A percentile compares a stretch with the other conserved stretches of the same genome.
Evolutionary conservation across 2,113 vertebrate species (phyloP).

Genomic region (Pangasianodon gigas): DNA sequence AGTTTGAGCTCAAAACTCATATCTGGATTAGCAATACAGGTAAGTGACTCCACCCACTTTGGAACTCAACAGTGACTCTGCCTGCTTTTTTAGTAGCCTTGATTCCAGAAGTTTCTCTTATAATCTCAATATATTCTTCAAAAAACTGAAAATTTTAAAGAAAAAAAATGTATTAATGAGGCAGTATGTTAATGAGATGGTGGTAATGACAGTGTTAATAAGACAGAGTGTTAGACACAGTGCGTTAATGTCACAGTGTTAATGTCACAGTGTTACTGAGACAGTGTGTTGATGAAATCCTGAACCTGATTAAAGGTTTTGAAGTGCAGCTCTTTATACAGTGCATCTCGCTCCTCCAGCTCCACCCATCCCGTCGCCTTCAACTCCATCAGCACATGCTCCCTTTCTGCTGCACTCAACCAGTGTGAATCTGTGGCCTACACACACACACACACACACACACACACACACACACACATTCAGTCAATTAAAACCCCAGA

Average conservation of each 20-base stretch:
- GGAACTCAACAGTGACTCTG: background rate
- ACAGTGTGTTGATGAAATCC: background rate
- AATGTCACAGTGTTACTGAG: background rate
- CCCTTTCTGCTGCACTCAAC: slow-evolving; percentile 85
- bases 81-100: background rate
- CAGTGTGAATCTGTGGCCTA: slow-evolving; percentile 83
- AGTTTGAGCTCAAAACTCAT: background rate
- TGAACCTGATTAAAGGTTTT: slow-evolving; percentile 89
- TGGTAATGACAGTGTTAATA: background rate
- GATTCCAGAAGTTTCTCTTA: background rate
- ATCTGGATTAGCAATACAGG: background rate
- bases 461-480: slow-evolving; percentile 19
- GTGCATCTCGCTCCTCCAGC: slow-evolving; percentile 83
- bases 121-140: background rate
- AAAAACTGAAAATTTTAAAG: background rate
- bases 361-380: slow-evolving; percentile 87
- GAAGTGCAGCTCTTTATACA: slow-evolving; percentile 95
- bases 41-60: background rate
- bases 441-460: slow-evolving; percentile 21
- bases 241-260: background rate
- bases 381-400: slow-evolving; percentile 79
- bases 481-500: background rate
- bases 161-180: background rate
- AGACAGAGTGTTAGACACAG: background rate
- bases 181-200: background rate